Conservation (phyloP, 2,113 vertebrate genomes). For the Tyto alba region DNA sequence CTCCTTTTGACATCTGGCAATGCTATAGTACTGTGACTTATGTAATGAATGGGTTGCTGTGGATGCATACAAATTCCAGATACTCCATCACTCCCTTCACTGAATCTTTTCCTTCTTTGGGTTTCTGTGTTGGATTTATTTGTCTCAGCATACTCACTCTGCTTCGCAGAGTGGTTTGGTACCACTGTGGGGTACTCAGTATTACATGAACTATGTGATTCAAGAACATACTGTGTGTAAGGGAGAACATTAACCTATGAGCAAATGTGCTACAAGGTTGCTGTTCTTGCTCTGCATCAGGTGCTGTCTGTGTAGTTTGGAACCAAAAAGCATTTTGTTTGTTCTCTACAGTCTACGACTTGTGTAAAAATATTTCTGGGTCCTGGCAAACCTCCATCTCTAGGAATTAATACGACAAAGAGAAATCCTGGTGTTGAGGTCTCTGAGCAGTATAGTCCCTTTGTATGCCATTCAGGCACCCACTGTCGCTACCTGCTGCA, state of each 20-base stretch:
- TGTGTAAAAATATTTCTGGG: background rate
- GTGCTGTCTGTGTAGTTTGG: background rate
- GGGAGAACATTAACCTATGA: background rate
- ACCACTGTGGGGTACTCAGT: background rate
- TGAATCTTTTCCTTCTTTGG: background rate
- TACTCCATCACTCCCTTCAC: background rate
- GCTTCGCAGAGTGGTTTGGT: no score
- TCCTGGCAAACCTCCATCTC: background rate
- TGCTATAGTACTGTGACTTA: background rate
- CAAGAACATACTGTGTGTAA: background rate
- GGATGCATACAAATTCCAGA: background rate
- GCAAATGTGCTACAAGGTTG: background rate
- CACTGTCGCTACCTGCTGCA: background rate
- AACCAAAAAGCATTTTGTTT: background rate
- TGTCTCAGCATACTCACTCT: background rate
- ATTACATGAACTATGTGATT: background rate
- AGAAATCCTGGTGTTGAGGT: background rate
- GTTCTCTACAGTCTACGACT: background rate
- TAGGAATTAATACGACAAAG: background rate
- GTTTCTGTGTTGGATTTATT: background rate
- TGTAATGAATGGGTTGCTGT: background rate
- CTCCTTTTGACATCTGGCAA: background rate
- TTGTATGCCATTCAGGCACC: background rate
- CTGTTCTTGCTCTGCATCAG: background rate
- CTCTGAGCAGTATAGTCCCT: background rate